Evolutionary conservation across 2,888 invertebrate genomes (phyloP), one percentile per base, ranked within the genome.

Genomic region (Diplolepis rosae): DNA sequence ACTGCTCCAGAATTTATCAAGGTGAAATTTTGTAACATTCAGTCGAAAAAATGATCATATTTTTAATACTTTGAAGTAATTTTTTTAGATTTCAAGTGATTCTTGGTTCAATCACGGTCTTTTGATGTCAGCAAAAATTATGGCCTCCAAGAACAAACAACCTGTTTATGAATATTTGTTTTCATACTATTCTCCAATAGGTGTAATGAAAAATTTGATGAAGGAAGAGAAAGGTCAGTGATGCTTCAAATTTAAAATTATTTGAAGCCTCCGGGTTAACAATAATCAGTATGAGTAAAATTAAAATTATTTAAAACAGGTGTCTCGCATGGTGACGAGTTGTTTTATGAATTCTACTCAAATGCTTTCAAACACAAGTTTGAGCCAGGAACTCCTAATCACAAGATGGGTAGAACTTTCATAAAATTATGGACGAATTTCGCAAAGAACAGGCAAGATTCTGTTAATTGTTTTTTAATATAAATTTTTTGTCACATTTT

Each of bases 351-450:
- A 4, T 90, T 91, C 74, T 88, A 88, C 50, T 88, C 85, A 54
- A 82, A 83, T 4, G 72, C 82, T 3, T 88, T 89, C 65, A 70
- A 69, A 61, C 86, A 89, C 54, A 76, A 81, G n/a, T 89, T 88
- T n/a, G 77, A 79, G 51, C 79, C 85, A 4, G 85, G 86, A 22
- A 82, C 87, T 1, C 77, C 84, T 2, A 69, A 85, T 5, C 88
- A 87, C 70, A 84, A 82, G 27, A 85, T 90, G 69, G 85, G 88
- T 1, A 83, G 85, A 39, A 82, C 87, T 56, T 78, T 91, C 35
- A 89, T 90, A 0, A 90, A 89, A 71, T 73, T 91, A 45, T 91
- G 91, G 90, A 85, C 89, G 0, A 89, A 90, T 75, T 91, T 91
- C 72, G 90, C 90, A 0, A 90, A 87, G 83, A 85, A 87, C 69